phyloP scores from a whole-genome alignment of 2,888 invertebrate species.

The Panzeria rudis region DNA sequence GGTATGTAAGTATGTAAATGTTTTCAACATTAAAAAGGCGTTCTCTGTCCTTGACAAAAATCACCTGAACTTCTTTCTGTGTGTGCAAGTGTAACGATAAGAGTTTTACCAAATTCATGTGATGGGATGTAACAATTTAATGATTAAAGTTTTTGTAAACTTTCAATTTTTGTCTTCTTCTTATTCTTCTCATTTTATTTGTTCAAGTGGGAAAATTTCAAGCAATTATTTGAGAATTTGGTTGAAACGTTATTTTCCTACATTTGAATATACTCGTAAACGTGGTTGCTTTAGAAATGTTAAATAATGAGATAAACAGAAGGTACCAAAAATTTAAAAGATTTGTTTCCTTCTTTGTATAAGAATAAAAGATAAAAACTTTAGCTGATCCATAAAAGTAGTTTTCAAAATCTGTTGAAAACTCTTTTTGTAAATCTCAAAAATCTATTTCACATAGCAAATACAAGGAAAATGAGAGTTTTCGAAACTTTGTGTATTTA shows the following conservation, averaged over 20 bases:
- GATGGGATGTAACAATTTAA: slow-evolving; percentile 29
- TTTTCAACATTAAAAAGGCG: slow-evolving; percentile 60
- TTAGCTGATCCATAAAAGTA: background rate
- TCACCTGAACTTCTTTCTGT: slow-evolving; percentile 40
- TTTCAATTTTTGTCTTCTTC: slow-evolving; percentile 10
- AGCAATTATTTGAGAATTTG: slow-evolving; percentile 16
- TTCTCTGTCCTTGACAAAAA: slow-evolving; percentile 58
- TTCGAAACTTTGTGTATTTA: background rate
- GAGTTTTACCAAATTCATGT: slow-evolving; percentile 54
- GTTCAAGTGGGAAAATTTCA: slow-evolving; percentile 18
- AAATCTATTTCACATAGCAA: background rate
- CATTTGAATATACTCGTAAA: slow-evolving; percentile 33
- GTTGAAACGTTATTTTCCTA: slow-evolving; percentile 9
- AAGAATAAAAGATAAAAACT: slow-evolving; percentile 2
- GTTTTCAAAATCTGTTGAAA: background rate
- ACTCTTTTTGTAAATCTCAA: background rate
- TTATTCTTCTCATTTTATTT: slow-evolving; percentile 9
- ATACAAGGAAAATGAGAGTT: background rate
- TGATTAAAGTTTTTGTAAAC: slow-evolving; percentile 55
- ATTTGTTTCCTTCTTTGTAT: background rate
- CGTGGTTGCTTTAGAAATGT: slow-evolving; percentile 10
- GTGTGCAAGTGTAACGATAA: slow-evolving; percentile 38
- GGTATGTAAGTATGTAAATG: slow-evolving; percentile 19
- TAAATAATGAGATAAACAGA: slow-evolving; percentile 7
- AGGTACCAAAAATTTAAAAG: background rate